phyloP scores from a whole-genome alignment of 1,140 invertebrate species.

The Chironomus tepperi region DNA sequence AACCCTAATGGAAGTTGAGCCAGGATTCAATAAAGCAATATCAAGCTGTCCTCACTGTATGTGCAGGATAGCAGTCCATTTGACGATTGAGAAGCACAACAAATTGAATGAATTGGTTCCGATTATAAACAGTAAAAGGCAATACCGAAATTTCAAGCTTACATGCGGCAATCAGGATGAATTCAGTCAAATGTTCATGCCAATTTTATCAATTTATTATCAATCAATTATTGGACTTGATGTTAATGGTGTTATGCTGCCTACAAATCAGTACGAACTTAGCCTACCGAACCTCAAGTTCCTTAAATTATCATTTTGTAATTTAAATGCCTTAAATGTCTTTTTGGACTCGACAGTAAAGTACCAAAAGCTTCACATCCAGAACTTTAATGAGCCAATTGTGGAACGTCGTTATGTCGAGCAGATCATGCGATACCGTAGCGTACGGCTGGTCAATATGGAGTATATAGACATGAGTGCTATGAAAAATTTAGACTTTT shows the following conservation, averaged over 20 bases:
- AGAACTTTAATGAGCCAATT: not conserved
- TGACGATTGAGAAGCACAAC: too few species aligned
- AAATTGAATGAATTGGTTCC: too few species aligned
- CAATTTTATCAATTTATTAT: too few species aligned
- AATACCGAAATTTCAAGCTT: too few species aligned
- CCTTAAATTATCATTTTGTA: not conserved
- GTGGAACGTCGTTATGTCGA: not conserved
- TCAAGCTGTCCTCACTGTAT: not conserved
- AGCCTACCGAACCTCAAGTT: not conserved
- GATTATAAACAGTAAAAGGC: too few species aligned
- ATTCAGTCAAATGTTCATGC: too few species aligned
- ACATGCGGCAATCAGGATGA: too few species aligned
- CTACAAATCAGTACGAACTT: not conserved
- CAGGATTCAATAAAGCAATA: not conserved
- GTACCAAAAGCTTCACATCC: not conserved
- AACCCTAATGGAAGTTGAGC: not conserved
- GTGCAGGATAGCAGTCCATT: not conserved
- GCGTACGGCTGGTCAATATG: not conserved
- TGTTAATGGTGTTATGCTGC: too few species aligned
- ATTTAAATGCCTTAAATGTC: not conserved
- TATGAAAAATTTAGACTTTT: not conserved
- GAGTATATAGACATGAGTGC: not conserved
- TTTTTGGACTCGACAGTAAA: not conserved
- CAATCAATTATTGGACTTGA: too few species aligned
- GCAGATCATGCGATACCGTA: not conserved